Percentiles rank a stretch among this genome's conserved stretches.
Conservation (phyloP, 2,888 invertebrate genomes). For the Tinea trinotella region DNA sequence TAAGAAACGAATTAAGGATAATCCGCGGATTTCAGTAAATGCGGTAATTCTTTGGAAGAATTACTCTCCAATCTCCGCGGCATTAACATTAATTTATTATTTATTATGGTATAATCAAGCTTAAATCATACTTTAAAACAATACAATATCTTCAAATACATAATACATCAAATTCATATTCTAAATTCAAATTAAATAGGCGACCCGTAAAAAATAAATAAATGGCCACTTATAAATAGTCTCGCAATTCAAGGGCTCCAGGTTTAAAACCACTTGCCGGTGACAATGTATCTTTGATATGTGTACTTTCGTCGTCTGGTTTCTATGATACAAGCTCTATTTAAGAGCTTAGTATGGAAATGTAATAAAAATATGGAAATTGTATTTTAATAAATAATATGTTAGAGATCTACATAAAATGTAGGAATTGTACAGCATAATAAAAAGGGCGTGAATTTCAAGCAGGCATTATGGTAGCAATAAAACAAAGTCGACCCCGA, state of each 20-base stretch:
- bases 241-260: too few relatives aligned
- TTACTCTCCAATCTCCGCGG: not conserved
- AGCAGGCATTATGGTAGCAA: conserved; percentile 1
- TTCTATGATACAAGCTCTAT: too few relatives aligned
- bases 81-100: conserved; percentile 8
- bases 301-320: too few relatives aligned
- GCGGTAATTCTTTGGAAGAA: conserved; percentile 7
- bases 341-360: too few relatives aligned
- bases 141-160: not conserved
- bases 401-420: not conserved
- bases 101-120: not conserved
- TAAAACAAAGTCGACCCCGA: conserved; percentile 1
- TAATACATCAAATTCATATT: too few relatives aligned
- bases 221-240: not conserved
- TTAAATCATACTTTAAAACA: not conserved
- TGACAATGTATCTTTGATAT: too few relatives aligned
- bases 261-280: too few relatives aligned
- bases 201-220: too few relatives aligned
- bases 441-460: conserved; percentile 12
- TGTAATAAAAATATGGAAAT: too few relatives aligned
- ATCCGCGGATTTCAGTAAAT: conserved; percentile 7
- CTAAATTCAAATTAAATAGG: not conserved
- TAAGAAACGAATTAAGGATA: conserved; percentile 11
- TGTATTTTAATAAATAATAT: not conserved
- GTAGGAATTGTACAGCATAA: not conserved